phyloP scores from a whole-genome alignment of 2,797 vertebrate genomes.

The Falco biarmicus region DNA sequence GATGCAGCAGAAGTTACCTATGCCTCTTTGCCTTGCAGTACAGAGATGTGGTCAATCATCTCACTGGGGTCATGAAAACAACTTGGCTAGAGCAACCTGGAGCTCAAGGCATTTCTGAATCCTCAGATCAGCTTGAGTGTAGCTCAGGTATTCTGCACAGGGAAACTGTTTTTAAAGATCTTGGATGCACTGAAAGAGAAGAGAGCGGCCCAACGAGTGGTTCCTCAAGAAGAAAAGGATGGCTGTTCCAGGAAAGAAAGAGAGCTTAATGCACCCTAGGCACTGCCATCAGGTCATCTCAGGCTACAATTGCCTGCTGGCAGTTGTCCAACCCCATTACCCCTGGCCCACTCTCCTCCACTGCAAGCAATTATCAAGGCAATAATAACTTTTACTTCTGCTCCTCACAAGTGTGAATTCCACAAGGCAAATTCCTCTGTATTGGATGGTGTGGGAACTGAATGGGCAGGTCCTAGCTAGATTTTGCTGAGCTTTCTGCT shows the following conservation, averaged over 20 bases:
- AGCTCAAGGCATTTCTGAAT: background rate
- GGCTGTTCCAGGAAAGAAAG: background rate
- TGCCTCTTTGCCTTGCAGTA: background rate
- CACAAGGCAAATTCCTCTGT: background rate
- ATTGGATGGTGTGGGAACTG: background rate
- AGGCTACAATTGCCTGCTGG: background rate
- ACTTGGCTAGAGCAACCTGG: background rate
- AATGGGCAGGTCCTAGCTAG: conserved; percentile 10
- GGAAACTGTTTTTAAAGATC: background rate
- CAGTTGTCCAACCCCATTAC: background rate
- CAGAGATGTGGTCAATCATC: background rate
- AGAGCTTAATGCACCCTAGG: background rate
- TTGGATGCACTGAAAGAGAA: background rate
- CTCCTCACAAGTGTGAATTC: background rate
- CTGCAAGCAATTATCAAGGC: background rate
- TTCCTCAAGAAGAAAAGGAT: background rate
- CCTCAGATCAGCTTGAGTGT: background rate
- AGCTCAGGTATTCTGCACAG: background rate
- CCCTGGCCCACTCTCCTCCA: background rate
- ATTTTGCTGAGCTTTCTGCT: conserved; percentile 39
- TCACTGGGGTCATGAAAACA: background rate
- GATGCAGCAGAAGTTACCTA: background rate
- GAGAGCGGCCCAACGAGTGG: background rate
- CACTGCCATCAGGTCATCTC: background rate
- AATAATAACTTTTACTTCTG: background rate